Conservation (phyloP, 1,140 invertebrate species). For the Steinernema khuongi region DNA sequence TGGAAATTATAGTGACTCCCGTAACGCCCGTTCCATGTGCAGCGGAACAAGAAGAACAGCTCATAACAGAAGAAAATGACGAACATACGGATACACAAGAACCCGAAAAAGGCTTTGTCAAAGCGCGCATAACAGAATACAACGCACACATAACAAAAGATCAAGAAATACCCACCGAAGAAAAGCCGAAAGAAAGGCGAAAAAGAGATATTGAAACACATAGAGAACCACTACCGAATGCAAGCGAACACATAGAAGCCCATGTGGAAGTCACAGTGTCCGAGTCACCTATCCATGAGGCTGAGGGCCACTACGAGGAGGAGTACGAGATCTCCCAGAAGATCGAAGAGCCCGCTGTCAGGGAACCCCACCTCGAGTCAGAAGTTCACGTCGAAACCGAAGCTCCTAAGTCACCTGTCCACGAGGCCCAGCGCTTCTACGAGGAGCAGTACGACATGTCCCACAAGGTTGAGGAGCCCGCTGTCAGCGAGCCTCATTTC, state of each 20-base stretch:
- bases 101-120: constrained; percentile 6
- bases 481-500: background rate
- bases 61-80: background rate
- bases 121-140: constrained; percentile 5
- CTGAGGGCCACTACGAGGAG: background rate
- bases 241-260: background rate
- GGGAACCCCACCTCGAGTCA: background rate
- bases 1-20: constrained; percentile 17
- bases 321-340: constrained; percentile 9
- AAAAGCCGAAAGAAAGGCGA: background rate
- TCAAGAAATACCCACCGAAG: background rate
- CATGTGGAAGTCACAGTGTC: background rate
- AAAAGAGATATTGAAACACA: constrained; percentile 17
- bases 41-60: constrained; percentile 12
- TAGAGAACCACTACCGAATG: background rate
- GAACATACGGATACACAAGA: background rate
- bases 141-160: background rate
- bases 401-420: background rate
- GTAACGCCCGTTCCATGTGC: constrained; percentile 19
- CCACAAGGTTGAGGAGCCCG: background rate
- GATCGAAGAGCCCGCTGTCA: background rate
- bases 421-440: background rate
- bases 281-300: background rate
- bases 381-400: background rate
- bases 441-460: constrained; percentile 17